These are phyloP conservation scores for Chrysemys picta DNA, from an alignment of 2,113 vertebrate genomes.

Conservation along the genomic window DNA sequence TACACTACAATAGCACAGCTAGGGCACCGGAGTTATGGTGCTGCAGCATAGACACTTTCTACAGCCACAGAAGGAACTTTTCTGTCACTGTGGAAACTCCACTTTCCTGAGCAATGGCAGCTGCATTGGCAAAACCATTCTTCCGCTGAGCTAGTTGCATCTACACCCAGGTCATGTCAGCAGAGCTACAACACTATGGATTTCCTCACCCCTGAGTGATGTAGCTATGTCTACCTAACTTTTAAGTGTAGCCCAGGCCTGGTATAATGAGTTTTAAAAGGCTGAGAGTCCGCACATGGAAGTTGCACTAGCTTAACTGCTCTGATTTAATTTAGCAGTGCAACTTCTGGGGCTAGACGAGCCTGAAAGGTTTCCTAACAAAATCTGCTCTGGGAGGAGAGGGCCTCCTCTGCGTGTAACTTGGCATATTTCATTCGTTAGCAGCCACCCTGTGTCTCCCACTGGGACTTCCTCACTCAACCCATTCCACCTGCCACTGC, in stretches of 20 bases:
- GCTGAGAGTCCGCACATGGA: not conserved
- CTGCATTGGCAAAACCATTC: too few relatives aligned
- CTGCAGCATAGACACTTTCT: not conserved
- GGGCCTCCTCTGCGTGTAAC: not conserved
- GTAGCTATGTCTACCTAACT: too few relatives aligned
- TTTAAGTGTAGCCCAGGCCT: too few relatives aligned
- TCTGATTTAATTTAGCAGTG: too few relatives aligned
- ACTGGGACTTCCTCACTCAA: not conserved
- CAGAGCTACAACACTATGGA: not conserved
- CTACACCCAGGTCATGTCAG: too few relatives aligned
- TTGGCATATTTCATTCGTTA: not conserved
- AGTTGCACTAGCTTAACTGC: too few relatives aligned
- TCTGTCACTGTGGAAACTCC: not conserved
- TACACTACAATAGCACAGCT: not conserved
- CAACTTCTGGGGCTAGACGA: too few relatives aligned
- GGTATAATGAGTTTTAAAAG: too few relatives aligned
- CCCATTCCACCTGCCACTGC: not conserved
- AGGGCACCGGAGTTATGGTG: not conserved
- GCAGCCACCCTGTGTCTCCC: not conserved
- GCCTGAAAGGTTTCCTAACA: not conserved
- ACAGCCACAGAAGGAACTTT: not conserved
- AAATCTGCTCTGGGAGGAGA: rapidly evolving
- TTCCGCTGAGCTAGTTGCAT: not conserved
- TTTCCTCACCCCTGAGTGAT: too few relatives aligned
- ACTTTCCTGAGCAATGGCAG: too few relatives aligned